These are phyloP conservation scores for Aphrophora alni DNA, from an alignment of 2,888 invertebrate genomes.

Conservation along the genomic window DNA sequence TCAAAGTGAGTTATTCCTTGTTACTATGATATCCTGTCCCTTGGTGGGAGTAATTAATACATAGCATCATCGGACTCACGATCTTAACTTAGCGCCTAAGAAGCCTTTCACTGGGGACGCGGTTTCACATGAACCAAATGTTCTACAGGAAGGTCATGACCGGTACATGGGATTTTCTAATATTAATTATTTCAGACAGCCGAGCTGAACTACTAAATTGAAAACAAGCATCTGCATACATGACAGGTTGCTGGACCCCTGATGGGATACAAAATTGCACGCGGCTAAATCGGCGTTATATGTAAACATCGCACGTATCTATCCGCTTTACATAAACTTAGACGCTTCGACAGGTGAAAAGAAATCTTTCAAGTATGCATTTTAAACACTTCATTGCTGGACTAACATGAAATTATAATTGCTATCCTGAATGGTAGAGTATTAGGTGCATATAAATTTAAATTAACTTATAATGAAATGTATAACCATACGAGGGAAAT, in stretches of 20 bases:
- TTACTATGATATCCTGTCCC: not conserved
- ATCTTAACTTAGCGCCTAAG: too few species aligned
- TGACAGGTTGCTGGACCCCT: not conserved
- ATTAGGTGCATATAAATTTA: not conserved
- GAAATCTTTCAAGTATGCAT: not conserved
- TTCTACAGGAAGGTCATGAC: not conserved
- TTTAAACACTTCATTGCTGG: too few species aligned
- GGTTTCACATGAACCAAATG: not conserved
- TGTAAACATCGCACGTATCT: not conserved
- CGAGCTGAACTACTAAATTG: not conserved
- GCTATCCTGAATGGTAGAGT: not conserved
- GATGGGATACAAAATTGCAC: not conserved
- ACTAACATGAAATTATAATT: not conserved
- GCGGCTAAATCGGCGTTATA: not conserved
- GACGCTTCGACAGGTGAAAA: conserved; percentile 7
- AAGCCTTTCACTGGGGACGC: not conserved
- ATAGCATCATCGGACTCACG: not conserved
- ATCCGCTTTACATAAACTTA: not conserved
- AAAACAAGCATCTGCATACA: not conserved
- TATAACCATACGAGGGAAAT: too few species aligned
- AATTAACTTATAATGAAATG: too few species aligned
- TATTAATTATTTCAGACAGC: not conserved
- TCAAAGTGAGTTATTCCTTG: too few species aligned
- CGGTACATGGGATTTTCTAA: not conserved
- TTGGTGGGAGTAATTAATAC: not conserved